Conservation (phyloP, 2,888 invertebrate genomes). For the Chloroclysta siterata region DNA sequence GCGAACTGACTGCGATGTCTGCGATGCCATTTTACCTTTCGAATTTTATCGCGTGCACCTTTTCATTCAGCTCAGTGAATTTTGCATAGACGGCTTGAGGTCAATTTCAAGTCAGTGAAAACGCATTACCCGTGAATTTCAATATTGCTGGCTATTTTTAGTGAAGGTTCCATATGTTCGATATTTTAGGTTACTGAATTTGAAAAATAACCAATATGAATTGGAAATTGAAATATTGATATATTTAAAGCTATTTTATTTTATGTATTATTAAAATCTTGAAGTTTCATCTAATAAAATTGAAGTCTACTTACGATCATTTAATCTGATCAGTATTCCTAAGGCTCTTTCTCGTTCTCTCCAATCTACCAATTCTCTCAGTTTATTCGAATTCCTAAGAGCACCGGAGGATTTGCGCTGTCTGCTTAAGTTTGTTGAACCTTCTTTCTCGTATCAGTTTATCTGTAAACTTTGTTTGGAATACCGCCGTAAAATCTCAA, state of each 20-base stretch:
- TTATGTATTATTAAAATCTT: too few relatives aligned
- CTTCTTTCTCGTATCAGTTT: conserved; percentile 28
- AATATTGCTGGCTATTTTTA: conserved; percentile 8
- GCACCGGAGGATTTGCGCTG: conserved; percentile 10
- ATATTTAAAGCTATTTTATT: too few relatives aligned
- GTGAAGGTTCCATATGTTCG: neutral
- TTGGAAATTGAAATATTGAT: too few relatives aligned
- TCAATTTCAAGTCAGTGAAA: conserved; percentile 19
- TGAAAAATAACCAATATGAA: neutral
- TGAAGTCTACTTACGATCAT: neutral
- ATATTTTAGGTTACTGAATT: neutral
- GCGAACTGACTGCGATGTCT: neutral
- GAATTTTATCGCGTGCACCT: conserved; percentile 1
- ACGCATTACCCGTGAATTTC: conserved; percentile 6
- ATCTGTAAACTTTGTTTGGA: conserved; percentile 23
- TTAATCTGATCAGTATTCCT: conserved; percentile 2
- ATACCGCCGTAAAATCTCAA: conserved; percentile 6
- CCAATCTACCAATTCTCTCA: conserved; percentile 12
- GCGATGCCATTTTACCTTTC: conserved; percentile 9
- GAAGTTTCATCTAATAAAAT: neutral
- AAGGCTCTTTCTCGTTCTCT: neutral
- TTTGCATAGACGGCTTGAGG: conserved; percentile 4
- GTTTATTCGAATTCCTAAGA: conserved; percentile 12
- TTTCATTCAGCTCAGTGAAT: conserved; percentile 21
- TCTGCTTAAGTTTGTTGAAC: conserved; percentile 28